Percentiles rank a stretch among this genome's conserved stretches.
Evolutionary conservation across 1,140 invertebrate species (phyloP).

Genomic region (Brachionus rotundiformis): DNA sequence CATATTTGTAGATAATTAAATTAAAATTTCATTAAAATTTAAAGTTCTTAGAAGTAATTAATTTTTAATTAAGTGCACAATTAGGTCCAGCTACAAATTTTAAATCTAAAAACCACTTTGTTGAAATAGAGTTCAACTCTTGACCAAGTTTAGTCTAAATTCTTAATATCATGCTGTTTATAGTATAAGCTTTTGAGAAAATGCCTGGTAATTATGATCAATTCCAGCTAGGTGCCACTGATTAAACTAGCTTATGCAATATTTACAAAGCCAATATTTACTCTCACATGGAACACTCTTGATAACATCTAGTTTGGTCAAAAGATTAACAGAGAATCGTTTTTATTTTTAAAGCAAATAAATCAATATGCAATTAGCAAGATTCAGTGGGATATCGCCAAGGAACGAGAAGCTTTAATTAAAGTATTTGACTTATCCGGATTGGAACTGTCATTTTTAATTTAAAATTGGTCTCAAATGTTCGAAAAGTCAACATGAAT

Average conservation of each 20-base stretch:
- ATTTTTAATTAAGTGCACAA: slow-evolving; percentile 37
- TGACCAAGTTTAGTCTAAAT: background rate
- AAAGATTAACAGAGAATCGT: slow-evolving; percentile 5
- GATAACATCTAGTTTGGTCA: slow-evolving; percentile 34
- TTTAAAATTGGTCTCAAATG: background rate
- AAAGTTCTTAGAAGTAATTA: background rate
- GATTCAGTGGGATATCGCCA: slow-evolving; percentile 28
- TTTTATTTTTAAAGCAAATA: slow-evolving; percentile 21
- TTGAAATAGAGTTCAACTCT: slow-evolving; percentile 19
- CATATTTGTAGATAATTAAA: background rate
- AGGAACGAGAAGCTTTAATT: slow-evolving; percentile 10
- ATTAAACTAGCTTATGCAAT: slow-evolving; percentile 24
- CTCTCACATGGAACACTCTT: slow-evolving; percentile 23
- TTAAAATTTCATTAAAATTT: slow-evolving; percentile 16
- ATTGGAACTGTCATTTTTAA: slow-evolving; percentile 20
- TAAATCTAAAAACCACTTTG: background rate
- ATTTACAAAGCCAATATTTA: slow-evolving; percentile 7
- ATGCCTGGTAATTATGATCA: background rate
- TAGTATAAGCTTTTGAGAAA: background rate
- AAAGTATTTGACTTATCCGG: slow-evolving; percentile 39
- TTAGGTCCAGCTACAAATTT: slow-evolving; percentile 14
- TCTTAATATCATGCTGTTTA: background rate
- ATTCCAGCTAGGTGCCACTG: background rate
- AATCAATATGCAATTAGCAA: slow-evolving; percentile 40
- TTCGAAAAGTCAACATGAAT: slow-evolving; percentile 35